Evolutionary conservation across 1,140 invertebrate species (phyloP), one percentile per base, ranked within the genome.

Genomic region (Aphelenchoides fujianensis): DNA sequence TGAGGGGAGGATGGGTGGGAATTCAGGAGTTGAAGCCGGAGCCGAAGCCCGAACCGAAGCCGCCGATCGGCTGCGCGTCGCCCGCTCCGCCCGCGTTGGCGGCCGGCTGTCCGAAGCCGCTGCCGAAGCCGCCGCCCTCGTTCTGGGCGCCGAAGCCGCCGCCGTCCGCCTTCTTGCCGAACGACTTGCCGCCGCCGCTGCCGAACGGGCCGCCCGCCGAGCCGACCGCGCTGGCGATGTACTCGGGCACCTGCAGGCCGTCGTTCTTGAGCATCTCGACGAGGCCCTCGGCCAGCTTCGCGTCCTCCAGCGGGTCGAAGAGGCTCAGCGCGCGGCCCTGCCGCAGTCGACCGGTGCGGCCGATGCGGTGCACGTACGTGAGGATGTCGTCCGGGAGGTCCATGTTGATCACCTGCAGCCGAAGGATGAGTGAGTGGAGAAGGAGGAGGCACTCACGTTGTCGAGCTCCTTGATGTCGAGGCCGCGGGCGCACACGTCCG

Each of bases 361-460:
- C 92, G 57, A 95, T 90, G 87, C 91, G 87, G 86, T 97, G 94
- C 19, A 97, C 92, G 86, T 96, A 95, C 2, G 95, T 92, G 82
- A 94, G 92, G 80, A 95, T 91, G 79, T 94, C 91, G 7, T 89
- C 87, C 0, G 93, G 93, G 79, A 95, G 94, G 85, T 96, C 93
- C 79, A 90, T 92, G 84, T 96, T 96, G 16, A 97, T 86, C 28
- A 77, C 90, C 87, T 89, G 92, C n/a, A n/a, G n/a, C n/a, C n/a
- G 74, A 76, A 63, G 16, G 2, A 61, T 19, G 0, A 92, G 93
- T 96, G 94, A 28, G 94, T 95, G 1, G 93, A 92, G 23, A 95
- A 88, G 16, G 95, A 86, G 72, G 95, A 91, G 34, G 36, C 88
- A 0, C 91, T 3, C 85, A 81, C 0, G 92, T 63, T 16, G 57